A percentile compares a stretch with the other conserved stretches of the same genome.
phyloP scores from a whole-genome alignment of 2,888 invertebrate species.

The Oscheius onirici region DNA sequence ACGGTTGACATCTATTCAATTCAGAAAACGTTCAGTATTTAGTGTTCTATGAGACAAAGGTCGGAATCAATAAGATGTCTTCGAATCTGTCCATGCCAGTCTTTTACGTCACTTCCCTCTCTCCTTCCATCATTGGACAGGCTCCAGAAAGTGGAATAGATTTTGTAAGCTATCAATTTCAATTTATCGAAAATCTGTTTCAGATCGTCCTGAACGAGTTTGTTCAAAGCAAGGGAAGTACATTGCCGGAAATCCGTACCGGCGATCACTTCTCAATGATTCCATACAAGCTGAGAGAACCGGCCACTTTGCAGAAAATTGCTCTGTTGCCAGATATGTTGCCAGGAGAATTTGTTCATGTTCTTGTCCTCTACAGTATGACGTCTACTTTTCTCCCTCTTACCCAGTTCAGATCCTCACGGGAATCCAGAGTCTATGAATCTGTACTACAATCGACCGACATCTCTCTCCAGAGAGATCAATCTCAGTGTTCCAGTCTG shows the following conservation, averaged over 20 bases:
- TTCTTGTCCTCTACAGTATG: conserved; percentile 59
- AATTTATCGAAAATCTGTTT: background rate
- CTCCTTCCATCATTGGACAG: conserved; percentile 57
- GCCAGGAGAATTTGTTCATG: conserved; percentile 57
- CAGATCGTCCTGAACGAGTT: conserved; percentile 61
- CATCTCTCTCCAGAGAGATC: conserved; percentile 55
- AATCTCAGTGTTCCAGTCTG: conserved; percentile 57
- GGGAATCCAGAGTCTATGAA: conserved; percentile 65
- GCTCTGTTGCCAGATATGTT: conserved; percentile 54
- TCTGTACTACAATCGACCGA: conserved; percentile 61
- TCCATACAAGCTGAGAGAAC: conserved; percentile 55
- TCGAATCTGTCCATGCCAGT: conserved; percentile 61
- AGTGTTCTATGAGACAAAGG: conserved; percentile 65
- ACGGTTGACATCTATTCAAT: conserved; percentile 43
- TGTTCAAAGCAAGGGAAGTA: conserved; percentile 44
- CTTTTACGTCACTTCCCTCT: conserved; percentile 60
- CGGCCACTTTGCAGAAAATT: conserved; percentile 57
- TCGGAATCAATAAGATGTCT: conserved; percentile 63
- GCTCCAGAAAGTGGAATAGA: conserved; percentile 59
- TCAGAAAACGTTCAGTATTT: too few species aligned
- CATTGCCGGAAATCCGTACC: conserved; percentile 58
- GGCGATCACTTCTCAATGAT: conserved; percentile 63
- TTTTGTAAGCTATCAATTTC: conserved; percentile 39
- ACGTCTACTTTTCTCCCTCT: background rate
- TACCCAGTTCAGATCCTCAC: conserved; percentile 53